phyloP scores from a whole-genome alignment of 2,888 invertebrate species.

The Trisateles emortualis region DNA sequence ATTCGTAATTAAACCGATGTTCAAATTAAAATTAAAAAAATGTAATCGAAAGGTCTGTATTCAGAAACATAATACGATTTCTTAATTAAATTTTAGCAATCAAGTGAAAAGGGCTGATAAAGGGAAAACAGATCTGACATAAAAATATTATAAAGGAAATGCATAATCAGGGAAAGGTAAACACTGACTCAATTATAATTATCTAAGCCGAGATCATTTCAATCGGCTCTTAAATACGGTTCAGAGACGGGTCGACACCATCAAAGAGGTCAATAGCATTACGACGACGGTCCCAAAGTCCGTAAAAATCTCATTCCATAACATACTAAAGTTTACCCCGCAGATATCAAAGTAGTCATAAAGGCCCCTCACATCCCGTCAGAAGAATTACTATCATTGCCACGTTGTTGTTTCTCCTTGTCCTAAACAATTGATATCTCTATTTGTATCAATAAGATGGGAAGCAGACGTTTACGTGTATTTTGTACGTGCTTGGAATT shows the following conservation, averaged over 20 bases:
- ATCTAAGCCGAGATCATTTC: constrained; percentile 33
- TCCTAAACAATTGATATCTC: constrained; percentile 86
- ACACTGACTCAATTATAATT: constrained; percentile 33
- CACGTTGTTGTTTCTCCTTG: constrained; percentile 77
- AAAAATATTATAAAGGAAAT: constrained; percentile 18
- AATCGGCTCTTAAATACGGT: constrained; percentile 44
- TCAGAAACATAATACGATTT: background rate
- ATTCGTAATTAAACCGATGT: no score
- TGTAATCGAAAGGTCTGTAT: background rate
- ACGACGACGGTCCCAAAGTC: constrained; percentile 58
- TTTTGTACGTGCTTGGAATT: constrained; percentile 80
- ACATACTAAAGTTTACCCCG: constrained; percentile 62
- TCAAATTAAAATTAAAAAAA: no score
- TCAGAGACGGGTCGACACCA: constrained; percentile 50
- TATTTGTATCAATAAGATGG: constrained; percentile 86
- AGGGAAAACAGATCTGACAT: constrained; percentile 6
- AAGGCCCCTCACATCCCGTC: constrained; percentile 64
- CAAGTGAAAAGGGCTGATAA: constrained; percentile 2
- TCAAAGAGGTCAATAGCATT: constrained; percentile 64
- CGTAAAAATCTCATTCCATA: constrained; percentile 67
- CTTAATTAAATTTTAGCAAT: constrained; percentile 16
- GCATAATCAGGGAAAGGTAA: constrained; percentile 17
- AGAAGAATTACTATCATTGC: constrained; percentile 74
- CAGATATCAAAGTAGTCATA: constrained; percentile 66
- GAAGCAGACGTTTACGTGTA: constrained; percentile 82